These are phyloP conservation scores for Trichonephila inaurata DNA, from an alignment of 1,140 invertebrate species.

Conservation along the genomic window DNA sequence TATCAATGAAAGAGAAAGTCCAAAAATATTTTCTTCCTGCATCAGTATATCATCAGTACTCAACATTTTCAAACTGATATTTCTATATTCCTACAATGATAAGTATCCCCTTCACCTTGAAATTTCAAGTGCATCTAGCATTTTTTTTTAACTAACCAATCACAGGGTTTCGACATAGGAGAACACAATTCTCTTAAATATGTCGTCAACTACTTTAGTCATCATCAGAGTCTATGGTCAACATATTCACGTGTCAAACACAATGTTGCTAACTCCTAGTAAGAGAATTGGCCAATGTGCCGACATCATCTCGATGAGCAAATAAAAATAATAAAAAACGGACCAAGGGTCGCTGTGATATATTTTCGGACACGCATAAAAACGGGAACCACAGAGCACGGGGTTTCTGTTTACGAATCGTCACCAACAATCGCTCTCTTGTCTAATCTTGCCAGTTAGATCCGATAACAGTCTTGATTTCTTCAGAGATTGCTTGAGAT, in stretches of 20 bases:
- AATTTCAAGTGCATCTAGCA: neutral
- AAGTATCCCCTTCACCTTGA: neutral
- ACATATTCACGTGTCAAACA: conserved; percentile 45
- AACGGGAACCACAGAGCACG: neutral
- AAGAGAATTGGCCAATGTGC: conserved; percentile 28
- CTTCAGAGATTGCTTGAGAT: neutral
- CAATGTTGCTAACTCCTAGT: neutral
- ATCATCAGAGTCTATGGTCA: neutral
- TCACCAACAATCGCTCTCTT: neutral
- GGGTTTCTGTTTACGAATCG: neutral
- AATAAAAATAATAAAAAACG: neutral
- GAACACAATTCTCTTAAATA: conserved; percentile 18
- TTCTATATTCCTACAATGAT: neutral
- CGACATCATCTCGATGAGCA: neutral
- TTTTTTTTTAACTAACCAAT: neutral
- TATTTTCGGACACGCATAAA: neutral
- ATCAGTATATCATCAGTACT: neutral
- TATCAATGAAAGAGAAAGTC: neutral
- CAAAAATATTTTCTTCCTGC: neutral
- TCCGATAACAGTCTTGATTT: neutral
- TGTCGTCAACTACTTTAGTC: conserved; percentile 58
- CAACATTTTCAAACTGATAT: neutral
- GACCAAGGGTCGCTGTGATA: conserved; percentile 22
- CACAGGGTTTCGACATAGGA: neutral
- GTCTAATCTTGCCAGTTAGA: conserved; percentile 5